These are phyloP conservation scores for Helobdella robusta DNA, from an alignment of 2,888 invertebrate species.

Conservation along the genomic window DNA sequence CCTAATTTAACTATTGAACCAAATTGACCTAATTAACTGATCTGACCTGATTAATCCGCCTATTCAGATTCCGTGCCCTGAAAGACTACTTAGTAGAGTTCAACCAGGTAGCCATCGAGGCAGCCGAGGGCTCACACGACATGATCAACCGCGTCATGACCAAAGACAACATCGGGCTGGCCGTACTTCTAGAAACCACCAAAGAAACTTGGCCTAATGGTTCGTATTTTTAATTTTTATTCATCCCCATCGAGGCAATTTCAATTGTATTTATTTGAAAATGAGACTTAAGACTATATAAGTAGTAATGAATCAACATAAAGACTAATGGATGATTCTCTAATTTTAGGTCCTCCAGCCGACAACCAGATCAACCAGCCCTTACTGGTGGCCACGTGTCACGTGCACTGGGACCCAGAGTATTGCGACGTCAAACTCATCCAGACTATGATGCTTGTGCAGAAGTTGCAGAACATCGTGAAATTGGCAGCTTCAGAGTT, in stretches of 20 bases:
- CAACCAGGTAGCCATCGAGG: conserved; percentile 95
- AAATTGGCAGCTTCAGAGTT: conserved; percentile 40
- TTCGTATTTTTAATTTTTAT: conserved; percentile 26
- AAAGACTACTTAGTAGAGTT: conserved; percentile 95
- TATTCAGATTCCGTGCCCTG: conserved; percentile 74
- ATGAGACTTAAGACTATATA: background rate
- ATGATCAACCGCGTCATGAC: conserved; percentile 98
- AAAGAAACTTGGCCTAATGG: conserved; percentile 64
- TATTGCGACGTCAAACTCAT: conserved; percentile 98
- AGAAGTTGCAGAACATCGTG: conserved; percentile 69
- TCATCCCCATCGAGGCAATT: background rate
- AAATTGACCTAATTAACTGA: too few relatives aligned
- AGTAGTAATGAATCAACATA: background rate
- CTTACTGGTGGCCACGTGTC: conserved; percentile 89
- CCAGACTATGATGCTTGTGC: conserved; percentile 96
- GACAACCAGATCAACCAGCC: conserved; percentile 55
- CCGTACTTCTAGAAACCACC: conserved; percentile 85
- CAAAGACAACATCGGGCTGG: conserved; percentile 94
- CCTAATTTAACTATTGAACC: too few relatives aligned
- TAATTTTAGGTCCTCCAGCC: conserved; percentile 48
- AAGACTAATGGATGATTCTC: background rate
- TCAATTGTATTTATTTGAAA: background rate
- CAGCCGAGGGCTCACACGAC: conserved; percentile 92
- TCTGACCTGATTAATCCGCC: background rate
- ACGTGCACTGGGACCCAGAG: conserved; percentile 99